Percentiles rank a stretch among this genome's conserved stretches.
phyloP scores from a whole-genome alignment of 2,888 invertebrate species.

The Netelia inedita region DNA sequence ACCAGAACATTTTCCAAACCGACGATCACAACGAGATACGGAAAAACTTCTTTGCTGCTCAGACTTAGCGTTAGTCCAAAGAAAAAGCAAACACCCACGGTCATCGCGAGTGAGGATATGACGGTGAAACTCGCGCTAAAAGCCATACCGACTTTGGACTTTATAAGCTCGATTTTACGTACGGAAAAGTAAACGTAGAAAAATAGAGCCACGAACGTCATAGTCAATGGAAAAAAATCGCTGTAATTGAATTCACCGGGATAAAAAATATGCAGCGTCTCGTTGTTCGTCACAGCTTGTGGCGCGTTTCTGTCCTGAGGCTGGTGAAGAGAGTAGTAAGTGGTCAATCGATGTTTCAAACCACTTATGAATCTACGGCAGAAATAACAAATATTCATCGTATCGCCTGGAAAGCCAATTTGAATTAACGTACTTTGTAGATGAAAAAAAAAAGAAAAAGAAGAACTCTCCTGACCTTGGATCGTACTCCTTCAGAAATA shows the following conservation, averaged over 20 bases:
- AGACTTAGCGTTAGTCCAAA: constrained; percentile 93
- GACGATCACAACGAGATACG: constrained; percentile 97
- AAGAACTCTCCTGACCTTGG: constrained; percentile 87
- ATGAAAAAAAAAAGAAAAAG: constrained; percentile 41
- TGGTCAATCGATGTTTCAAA: constrained; percentile 89
- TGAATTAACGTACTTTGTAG: neutral
- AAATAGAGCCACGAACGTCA: constrained; percentile 94
- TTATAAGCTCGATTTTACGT: constrained; percentile 96
- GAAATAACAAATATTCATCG: constrained; percentile 29
- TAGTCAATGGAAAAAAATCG: constrained; percentile 93
- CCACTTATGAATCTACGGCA: constrained; percentile 90
- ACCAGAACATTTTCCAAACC: constrained; percentile 97
- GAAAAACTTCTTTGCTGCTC: constrained; percentile 96
- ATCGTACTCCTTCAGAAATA: constrained; percentile 93
- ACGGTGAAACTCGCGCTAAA: constrained; percentile 96
- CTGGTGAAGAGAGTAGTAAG: constrained; percentile 91
- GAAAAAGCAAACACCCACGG: constrained; percentile 94
- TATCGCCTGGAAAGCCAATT: neutral
- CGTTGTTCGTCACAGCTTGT: constrained; percentile 75
- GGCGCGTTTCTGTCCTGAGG: constrained; percentile 83
- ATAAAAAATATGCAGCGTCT: constrained; percentile 92
- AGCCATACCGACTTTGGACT: constrained; percentile 94
- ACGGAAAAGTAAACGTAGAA: constrained; percentile 98
- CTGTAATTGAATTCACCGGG: constrained; percentile 95
- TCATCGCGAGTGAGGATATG: constrained; percentile 95